Evolutionary conservation across 2,797 vertebrate species (phyloP), one percentile per base, ranked within the genome.

Genomic region (Heteromormyrus szaboi): DNA sequence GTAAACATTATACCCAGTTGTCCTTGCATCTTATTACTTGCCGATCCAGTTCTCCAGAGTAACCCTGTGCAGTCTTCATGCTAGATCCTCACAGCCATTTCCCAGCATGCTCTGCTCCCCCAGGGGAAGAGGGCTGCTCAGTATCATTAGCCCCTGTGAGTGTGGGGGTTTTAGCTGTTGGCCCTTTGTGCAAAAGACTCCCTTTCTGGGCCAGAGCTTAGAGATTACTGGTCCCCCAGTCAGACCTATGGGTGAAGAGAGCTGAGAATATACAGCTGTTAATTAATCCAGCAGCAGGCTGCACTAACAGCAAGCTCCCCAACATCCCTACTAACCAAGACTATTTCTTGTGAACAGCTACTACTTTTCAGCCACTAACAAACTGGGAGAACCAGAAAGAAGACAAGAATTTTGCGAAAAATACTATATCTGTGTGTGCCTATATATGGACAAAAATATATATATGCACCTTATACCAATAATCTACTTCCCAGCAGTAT

Each of bases 41-140:
- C 25, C 37, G 3, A 59, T n/a, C 25, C 29, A 12, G 22, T 79
- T 65, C 17, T 48, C 87, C 62, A 14, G 59, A 19, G 44, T 51
- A 51, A 25, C 9, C 83, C 48, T 51, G 44, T 17, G 48, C 44
- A 48, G 79, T 72, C 83, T 22, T 85, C 22, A 50, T 9, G 25
- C 65, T 51, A 44, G 17, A 29, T n/a, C 65, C 50, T 53, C 68
- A 19, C 17, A 54, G 48, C 62, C n/a, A 14, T 88, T 46, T 56
- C 87, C 88, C 76, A 88, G 53, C 76, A 83, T 88, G 88, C 88
- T 51, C 11, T 46, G 19, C 53, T 79, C 29, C 11, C 68, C 19
- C 88, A 41, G 11, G 48, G 68, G 72, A 44, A 41, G 72, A n/a
- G 17, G 19, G 53, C 14, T 33, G 17, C 37, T 12, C 86, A 25